Evolutionary conservation across 2,888 invertebrate species (phyloP).

Genomic region (Pristionchus mayeri): DNA sequence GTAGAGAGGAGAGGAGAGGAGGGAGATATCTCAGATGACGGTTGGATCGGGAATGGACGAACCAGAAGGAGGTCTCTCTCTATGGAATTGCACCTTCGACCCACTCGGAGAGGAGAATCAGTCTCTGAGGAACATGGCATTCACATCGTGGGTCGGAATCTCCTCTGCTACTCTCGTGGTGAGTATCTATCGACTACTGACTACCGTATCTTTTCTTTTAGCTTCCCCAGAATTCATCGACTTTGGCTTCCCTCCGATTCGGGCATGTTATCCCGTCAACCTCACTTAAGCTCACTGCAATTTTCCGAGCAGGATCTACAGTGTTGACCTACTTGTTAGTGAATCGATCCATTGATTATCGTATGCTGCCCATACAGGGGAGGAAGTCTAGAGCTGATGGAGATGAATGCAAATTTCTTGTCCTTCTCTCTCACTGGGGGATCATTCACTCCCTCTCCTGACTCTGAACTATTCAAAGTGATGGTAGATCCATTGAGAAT

Average conservation of each 20-base stretch:
- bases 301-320: background rate
- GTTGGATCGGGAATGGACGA: background rate
- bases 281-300: background rate
- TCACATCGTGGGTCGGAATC: slow-evolving; percentile 45
- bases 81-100: slow-evolving; percentile 51
- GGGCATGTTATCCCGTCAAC: background rate
- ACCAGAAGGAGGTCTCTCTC: background rate
- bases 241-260: background rate
- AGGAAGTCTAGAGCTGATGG: slow-evolving; percentile 17
- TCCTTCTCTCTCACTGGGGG: slow-evolving; percentile 14
- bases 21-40: slow-evolving; percentile 41
- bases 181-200: background rate
- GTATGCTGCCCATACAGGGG: slow-evolving; percentile 16
- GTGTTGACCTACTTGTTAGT: background rate
- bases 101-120: slow-evolving; percentile 25
- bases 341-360: slow-evolving; percentile 15
- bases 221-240: background rate
- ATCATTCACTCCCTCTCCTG: background rate
- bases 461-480: no score
- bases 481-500: slow-evolving; percentile 30
- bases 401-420: background rate
- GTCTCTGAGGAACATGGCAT: slow-evolving; percentile 28
- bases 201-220: no score
- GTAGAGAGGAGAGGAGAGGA: no score
- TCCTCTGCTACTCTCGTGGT: slow-evolving; percentile 9